phyloP scores from a whole-genome alignment of 2,888 invertebrate species.

The Nineta flava region DNA sequence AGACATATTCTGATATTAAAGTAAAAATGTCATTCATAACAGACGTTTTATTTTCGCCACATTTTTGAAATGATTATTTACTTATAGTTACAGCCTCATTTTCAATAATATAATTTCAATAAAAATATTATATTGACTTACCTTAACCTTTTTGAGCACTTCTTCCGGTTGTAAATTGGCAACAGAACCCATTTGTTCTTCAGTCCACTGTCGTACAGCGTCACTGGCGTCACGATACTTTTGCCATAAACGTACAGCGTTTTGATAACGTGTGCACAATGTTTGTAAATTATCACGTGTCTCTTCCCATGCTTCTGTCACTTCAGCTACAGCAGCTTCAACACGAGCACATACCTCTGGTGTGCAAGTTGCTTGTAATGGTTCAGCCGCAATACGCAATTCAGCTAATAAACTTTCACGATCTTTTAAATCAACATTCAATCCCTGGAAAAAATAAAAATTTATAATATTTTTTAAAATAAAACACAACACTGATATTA shows the following conservation, averaged over 20 bases:
- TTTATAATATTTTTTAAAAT: slow-evolving; percentile 3
- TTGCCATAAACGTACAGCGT: slow-evolving; percentile 68
- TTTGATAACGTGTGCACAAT: slow-evolving; percentile 60
- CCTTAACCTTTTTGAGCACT: slow-evolving; percentile 56
- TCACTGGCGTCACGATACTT: slow-evolving; percentile 66
- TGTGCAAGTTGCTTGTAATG: slow-evolving; percentile 51
- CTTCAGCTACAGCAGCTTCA: slow-evolving; percentile 59
- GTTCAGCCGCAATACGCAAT: slow-evolving; percentile 51
- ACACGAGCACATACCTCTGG: slow-evolving; percentile 56
- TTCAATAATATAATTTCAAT: slow-evolving; percentile 1
- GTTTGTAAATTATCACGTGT: slow-evolving; percentile 62
- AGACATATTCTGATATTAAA: too few species aligned
- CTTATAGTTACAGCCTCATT: too few species aligned
- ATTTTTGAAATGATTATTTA: too few species aligned
- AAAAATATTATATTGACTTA: slow-evolving; percentile 24
- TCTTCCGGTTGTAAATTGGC: slow-evolving; percentile 55
- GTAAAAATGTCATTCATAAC: too few species aligned
- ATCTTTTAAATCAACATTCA: slow-evolving; percentile 58
- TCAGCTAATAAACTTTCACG: slow-evolving; percentile 60
- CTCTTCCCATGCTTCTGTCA: slow-evolving; percentile 63
- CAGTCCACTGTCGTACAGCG: slow-evolving; percentile 57
- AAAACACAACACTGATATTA: not conserved
- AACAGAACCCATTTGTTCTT: slow-evolving; percentile 56
- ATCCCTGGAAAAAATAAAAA: slow-evolving; percentile 35
- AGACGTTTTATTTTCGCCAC: too few species aligned